A percentile compares a stretch with the other conserved stretches of the same genome.
phyloP scores from a whole-genome alignment of 2,797 vertebrate genomes.

The Poecilia picta region DNA sequence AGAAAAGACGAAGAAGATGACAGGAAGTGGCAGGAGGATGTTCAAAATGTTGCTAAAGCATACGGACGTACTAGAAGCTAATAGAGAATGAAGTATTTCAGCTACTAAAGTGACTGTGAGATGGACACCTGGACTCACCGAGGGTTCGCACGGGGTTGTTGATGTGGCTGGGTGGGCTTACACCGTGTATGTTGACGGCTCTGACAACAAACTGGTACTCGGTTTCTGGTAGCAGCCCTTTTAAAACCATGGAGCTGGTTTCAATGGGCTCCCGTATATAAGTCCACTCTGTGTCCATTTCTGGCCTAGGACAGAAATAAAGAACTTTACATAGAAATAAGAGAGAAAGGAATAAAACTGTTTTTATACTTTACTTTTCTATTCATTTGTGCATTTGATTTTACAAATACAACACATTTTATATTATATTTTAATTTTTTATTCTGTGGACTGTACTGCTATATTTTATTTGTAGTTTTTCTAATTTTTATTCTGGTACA shows the following conservation, averaged over 20 bases:
- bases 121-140: conserved; percentile 78
- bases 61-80: background rate
- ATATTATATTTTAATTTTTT: background rate
- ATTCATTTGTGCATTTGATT: background rate
- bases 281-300: conserved; percentile 91
- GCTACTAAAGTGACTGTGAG: conserved; percentile 2
- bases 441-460: background rate
- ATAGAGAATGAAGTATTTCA: background rate
- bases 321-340: background rate
- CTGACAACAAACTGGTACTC: conserved; percentile 92
- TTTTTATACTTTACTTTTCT: background rate
- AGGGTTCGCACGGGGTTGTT: conserved; percentile 85
- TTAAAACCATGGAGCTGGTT: conserved; percentile 92
- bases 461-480: background rate
- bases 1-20: too few relatives aligned
- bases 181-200: conserved; percentile 86
- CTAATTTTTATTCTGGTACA: background rate
- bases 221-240: conserved; percentile 88
- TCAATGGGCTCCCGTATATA: conserved; percentile 89
- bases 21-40: too few relatives aligned
- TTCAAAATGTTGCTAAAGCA: background rate
- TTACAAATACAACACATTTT: background rate
- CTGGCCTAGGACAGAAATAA: conserved; percentile 81
- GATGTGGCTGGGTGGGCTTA: conserved; percentile 84
- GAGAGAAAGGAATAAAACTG: background rate